A percentile compares a stretch with the other conserved stretches of the same genome.
Evolutionary conservation across 1,140 invertebrate species (phyloP).

Genomic region (Rhagoletis zephyria): DNA sequence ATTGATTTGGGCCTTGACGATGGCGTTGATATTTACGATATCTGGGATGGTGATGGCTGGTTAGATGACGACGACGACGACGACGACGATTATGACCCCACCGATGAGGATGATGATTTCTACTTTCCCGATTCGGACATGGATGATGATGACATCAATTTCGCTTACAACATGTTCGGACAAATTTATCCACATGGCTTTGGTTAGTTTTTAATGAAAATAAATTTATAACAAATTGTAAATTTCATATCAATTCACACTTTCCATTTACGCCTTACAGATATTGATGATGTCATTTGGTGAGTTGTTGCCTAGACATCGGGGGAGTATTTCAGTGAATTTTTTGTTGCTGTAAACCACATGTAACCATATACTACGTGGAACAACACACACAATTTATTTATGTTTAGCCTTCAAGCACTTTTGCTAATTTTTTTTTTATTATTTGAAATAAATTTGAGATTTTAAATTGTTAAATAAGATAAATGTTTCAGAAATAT

Average conservation of each 20-base stretch:
- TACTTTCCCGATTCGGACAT: background rate
- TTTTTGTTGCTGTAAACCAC: background rate
- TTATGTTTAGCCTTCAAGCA: background rate
- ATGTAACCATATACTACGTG: background rate
- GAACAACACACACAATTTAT: background rate
- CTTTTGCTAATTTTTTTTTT: background rate
- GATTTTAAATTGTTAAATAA: background rate
- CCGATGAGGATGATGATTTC: conserved; percentile 9
- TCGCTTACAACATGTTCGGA: background rate
- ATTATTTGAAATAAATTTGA: conserved; percentile 1
- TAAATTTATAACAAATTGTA: too few relatives aligned
- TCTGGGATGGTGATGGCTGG: background rate
- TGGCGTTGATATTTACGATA: background rate
- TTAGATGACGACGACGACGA: background rate
- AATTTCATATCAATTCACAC: too few relatives aligned
- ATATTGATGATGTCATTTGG: background rate
- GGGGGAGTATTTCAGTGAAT: background rate
- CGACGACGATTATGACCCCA: background rate
- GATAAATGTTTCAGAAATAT: too few relatives aligned
- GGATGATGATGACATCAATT: background rate
- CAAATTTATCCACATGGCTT: background rate
- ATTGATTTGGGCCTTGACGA: background rate
- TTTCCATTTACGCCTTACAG: background rate
- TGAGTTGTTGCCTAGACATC: background rate
- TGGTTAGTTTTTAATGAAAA: background rate